A percentile compares a stretch with the other conserved stretches of the same genome.
phyloP scores from a whole-genome alignment of 2,888 invertebrate species.

The Eremobia ochroleuca region DNA sequence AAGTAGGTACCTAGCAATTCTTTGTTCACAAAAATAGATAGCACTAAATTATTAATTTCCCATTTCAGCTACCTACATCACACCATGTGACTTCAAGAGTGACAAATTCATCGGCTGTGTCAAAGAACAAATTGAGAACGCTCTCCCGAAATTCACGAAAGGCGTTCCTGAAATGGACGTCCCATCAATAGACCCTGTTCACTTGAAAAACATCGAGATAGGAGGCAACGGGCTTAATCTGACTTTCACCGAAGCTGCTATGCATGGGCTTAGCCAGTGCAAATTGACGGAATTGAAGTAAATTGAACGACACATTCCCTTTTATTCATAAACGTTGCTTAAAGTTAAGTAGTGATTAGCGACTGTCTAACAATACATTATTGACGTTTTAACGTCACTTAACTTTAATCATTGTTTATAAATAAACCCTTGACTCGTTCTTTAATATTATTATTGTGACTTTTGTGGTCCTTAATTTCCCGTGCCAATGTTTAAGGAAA shows the following conservation, averaged over 20 bases:
- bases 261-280: conserved; percentile 81
- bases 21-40: background rate
- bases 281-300: conserved; percentile 81
- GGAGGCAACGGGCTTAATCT: conserved; percentile 83
- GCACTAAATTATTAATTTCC: conserved; percentile 31
- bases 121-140: conserved; percentile 77
- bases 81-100: conserved; percentile 77
- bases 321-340: background rate
- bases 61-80: conserved; percentile 84
- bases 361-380: background rate
- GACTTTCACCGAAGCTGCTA: conserved; percentile 76
- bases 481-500: background rate
- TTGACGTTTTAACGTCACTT: background rate
- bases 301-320: conserved; percentile 65
- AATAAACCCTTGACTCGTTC: background rate
- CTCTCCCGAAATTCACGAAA: conserved; percentile 80
- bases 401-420: background rate
- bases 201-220: conserved; percentile 82
- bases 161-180: conserved; percentile 84
- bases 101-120: conserved; percentile 77
- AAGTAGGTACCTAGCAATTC: background rate
- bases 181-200: conserved; percentile 83
- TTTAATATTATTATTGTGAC: background rate
- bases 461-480: background rate
- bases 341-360: background rate